These are phyloP conservation scores for Porites evermanni DNA, from an alignment of 92 coral and sea anemone genomes.

Conservation along the genomic window DNA sequence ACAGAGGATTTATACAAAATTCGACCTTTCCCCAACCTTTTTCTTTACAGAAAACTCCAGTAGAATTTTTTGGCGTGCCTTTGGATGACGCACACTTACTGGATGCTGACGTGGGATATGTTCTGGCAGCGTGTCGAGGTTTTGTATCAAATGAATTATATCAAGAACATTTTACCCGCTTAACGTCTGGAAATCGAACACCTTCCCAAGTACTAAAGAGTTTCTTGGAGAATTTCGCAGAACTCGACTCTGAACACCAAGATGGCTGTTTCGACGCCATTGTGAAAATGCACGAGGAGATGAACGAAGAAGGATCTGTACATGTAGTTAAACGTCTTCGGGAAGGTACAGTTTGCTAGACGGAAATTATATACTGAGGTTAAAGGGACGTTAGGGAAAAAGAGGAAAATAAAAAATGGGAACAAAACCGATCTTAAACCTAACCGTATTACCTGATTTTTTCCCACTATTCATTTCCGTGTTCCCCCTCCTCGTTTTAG, in stretches of 20 bases:
- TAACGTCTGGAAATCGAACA: background rate
- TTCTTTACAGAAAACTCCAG: background rate
- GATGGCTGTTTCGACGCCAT: constrained; percentile 5
- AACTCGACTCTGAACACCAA: background rate
- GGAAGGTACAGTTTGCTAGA: background rate
- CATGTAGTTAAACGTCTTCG: background rate
- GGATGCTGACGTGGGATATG: background rate
- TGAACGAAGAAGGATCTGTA: accelerated
- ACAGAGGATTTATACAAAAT: background rate
- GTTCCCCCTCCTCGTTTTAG: no score
- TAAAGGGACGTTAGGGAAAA: no score
- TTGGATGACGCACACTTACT: background rate
- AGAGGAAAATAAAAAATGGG: no score
- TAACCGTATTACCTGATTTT: no score
- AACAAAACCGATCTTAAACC: no score
- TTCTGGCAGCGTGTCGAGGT: background rate
- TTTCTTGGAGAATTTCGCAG: constrained; percentile 14
- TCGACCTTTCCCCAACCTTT: no score
- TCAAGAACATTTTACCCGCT: background rate
- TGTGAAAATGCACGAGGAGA: background rate
- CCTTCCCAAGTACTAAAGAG: background rate
- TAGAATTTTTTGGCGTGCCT: constrained; percentile 16
- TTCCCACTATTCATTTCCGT: no score
- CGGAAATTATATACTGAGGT: no score
- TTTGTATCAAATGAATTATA: background rate